These are phyloP conservation scores for Prenolepis imparis DNA, from an alignment of 2,888 invertebrate species.

Conservation along the genomic window DNA sequence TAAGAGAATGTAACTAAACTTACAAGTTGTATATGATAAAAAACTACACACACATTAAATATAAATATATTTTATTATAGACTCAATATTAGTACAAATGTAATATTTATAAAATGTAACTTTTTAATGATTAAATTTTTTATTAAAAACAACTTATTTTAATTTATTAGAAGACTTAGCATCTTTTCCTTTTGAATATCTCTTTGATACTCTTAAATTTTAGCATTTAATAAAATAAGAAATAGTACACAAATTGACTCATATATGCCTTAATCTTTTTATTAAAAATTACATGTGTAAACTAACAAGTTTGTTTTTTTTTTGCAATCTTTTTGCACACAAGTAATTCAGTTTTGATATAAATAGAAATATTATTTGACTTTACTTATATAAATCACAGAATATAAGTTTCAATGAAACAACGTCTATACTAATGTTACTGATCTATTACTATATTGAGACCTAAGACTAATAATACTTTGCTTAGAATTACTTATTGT, in stretches of 20 bases:
- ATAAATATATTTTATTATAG: background rate
- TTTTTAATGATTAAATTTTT: background rate
- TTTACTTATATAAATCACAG: no score
- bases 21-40: background rate
- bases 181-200: background rate
- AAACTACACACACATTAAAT: background rate
- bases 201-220: background rate
- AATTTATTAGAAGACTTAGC: background rate
- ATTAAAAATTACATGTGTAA: background rate
- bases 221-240: constrained; percentile 1
- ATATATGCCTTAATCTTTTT: background rate
- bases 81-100: background rate
- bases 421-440: no score
- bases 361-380: no score
- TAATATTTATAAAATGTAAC: background rate
- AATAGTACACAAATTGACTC: background rate
- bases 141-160: constrained; percentile 1
- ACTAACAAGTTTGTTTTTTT: background rate
- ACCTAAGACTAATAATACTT: background rate
- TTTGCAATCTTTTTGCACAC: background rate
- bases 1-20: background rate
- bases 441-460: background rate
- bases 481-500: background rate
- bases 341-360: no score
- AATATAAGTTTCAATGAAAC: no score